A percentile compares a stretch with the other conserved stretches of the same genome.
Conservation (phyloP, 2,888 invertebrate genomes). For the Ophion obscuratus region DNA sequence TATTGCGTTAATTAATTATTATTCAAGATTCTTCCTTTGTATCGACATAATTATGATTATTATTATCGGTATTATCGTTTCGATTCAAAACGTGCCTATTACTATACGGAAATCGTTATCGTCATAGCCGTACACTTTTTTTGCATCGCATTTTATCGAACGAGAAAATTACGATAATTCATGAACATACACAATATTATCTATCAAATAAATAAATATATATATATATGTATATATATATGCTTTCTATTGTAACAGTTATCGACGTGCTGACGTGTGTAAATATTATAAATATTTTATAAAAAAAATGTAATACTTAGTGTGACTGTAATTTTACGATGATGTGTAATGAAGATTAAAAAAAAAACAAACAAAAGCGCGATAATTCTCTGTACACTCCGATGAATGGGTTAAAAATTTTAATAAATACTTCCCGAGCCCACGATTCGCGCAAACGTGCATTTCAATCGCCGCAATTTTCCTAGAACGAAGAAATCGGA, state of each 20-base stretch:
- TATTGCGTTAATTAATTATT: conserved; percentile 63
- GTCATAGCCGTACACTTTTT: conserved; percentile 65
- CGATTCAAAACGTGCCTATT: conserved; percentile 55
- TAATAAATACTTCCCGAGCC: conserved; percentile 79
- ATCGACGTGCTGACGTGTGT: conserved; percentile 76
- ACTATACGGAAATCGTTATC: conserved; percentile 63
- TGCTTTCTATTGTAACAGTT: conserved; percentile 69
- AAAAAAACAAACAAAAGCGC: not conserved
- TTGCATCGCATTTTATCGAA: conserved; percentile 42
- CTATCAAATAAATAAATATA: conserved; percentile 47
- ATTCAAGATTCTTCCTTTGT: conserved; percentile 57
- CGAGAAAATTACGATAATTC: conserved; percentile 52
- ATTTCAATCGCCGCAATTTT: not conserved
- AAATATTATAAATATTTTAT: conserved; percentile 82
- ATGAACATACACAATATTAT: conserved; percentile 44
- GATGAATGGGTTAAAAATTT: conserved; percentile 79
- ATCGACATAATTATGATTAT: conserved; percentile 62
- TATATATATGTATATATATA: conserved; percentile 46
- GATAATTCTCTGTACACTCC: conserved; percentile 73
- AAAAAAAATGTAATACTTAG: conserved; percentile 73
- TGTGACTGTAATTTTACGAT: conserved; percentile 79
- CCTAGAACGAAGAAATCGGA: not conserved
- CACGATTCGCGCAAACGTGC: not conserved
- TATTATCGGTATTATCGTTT: conserved; percentile 49
- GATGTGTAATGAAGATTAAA: conserved; percentile 73